Evolutionary conservation across 2,888 invertebrate species (phyloP).

Genomic region (Eupeodes latifasciatus): DNA sequence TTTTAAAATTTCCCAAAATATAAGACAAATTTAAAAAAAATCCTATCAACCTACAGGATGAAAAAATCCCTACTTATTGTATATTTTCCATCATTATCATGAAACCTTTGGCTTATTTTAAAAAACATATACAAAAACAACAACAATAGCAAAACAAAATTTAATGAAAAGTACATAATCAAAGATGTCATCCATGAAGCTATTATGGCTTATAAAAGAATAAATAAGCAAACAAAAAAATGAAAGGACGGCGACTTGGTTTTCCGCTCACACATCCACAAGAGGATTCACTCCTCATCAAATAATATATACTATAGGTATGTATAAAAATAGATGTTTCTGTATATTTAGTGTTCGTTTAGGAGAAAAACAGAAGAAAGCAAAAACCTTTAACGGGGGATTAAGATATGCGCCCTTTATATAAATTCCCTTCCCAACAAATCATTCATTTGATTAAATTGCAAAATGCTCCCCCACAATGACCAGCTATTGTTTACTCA

Average conservation of each 20-base stretch:
- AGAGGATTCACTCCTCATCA: conserved; percentile 7
- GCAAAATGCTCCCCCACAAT: conserved; percentile 53
- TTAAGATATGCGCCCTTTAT: not conserved
- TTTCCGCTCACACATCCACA: conserved; percentile 1
- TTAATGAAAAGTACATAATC: conserved; percentile 42
- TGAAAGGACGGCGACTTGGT: not conserved
- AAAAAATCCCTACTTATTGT: not conserved
- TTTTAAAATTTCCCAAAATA: not conserved
- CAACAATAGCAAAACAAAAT: conserved; percentile 2
- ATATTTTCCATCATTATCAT: not conserved
- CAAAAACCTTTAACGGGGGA: not conserved
- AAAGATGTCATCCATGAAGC: conserved; percentile 59
- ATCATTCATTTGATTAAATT: conserved; percentile 75
- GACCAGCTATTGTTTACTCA: conserved; percentile 61
- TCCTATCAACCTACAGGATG: too few relatives aligned
- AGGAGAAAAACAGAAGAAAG: not conserved
- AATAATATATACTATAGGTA: not conserved
- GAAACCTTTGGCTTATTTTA: conserved; percentile 26
- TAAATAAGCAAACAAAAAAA: conserved; percentile 37
- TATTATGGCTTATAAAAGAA: conserved; percentile 47
- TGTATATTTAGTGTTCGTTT: not conserved
- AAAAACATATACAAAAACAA: conserved; percentile 19
- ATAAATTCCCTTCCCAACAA: conserved; percentile 36
- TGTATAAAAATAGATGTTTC: too few relatives aligned
- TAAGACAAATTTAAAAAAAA: not conserved